phyloP scores from a whole-genome alignment of 2,797 vertebrate species.

The Coranthus polyacanthus region DNA sequence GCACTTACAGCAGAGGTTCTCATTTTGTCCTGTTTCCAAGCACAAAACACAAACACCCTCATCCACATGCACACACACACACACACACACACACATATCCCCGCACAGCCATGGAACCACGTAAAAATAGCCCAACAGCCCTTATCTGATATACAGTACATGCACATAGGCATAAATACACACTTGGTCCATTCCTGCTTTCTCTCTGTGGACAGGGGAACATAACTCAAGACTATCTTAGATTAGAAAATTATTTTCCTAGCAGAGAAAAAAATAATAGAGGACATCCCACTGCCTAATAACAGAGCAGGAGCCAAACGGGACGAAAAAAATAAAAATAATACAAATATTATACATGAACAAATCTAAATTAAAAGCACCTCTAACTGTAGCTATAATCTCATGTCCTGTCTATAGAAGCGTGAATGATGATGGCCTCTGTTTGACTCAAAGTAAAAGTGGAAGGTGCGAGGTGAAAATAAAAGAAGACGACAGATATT shows the following conservation, averaged over 20 bases:
- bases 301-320: too few species aligned
- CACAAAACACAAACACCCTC: slow-evolving; percentile 29
- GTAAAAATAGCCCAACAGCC: slow-evolving; percentile 37
- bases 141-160: slow-evolving; percentile 22
- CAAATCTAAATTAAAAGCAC: too few species aligned
- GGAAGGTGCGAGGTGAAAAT: neutral
- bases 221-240: neutral
- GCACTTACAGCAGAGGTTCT: slow-evolving; percentile 1
- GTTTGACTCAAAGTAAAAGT: neutral
- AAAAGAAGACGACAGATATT: neutral
- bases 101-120: neutral
- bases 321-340: too few species aligned
- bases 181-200: neutral
- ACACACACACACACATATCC: slow-evolving; percentile 6
- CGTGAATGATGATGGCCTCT: neutral
- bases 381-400: neutral
- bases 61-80: slow-evolving; percentile 16
- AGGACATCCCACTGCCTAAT: neutral
- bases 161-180: slow-evolving; percentile 1
- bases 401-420: neutral
- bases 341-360: too few species aligned
- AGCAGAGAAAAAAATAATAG: neutral
- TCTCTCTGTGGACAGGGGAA: too few species aligned
- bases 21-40: slow-evolving; percentile 19
- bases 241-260: neutral